These are phyloP conservation scores for Meda fulgida DNA, from an alignment of 2,797 vertebrate species.

Conservation along the genomic window DNA sequence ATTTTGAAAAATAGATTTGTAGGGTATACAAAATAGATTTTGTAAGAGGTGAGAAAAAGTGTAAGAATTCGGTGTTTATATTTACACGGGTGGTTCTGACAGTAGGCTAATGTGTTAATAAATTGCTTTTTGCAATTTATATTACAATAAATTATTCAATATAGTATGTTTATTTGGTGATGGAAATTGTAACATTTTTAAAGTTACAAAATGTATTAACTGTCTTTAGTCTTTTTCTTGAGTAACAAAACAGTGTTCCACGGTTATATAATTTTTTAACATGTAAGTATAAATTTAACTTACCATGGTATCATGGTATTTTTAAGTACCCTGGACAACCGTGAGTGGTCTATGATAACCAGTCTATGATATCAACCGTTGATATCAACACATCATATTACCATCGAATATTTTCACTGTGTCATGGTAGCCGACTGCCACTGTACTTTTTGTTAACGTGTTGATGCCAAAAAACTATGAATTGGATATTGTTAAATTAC, in stretches of 20 bases:
- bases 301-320: neutral
- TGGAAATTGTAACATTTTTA: neutral
- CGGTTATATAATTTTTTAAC: neutral
- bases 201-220: neutral
- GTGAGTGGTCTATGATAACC: neutral
- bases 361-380: too few species aligned
- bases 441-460: neutral
- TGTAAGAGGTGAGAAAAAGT: neutral
- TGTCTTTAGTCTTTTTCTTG: neutral
- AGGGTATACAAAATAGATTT: too few species aligned
- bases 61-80: neutral
- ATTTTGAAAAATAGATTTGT: neutral
- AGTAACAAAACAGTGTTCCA: too few species aligned
- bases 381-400: neutral
- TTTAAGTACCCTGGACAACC: slow-evolving; percentile 10
- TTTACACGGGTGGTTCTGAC: too few species aligned
- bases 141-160: too few species aligned
- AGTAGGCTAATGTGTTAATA: neutral
- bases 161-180: neutral
- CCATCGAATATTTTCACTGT: neutral
- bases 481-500: neutral
- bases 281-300: neutral
- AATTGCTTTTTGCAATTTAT: neutral
- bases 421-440: neutral
- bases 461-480: neutral